A percentile compares a stretch with the other conserved stretches of the same genome.
phyloP scores from a whole-genome alignment of 2,113 vertebrate genomes.

The Zosterops lateralis region DNA sequence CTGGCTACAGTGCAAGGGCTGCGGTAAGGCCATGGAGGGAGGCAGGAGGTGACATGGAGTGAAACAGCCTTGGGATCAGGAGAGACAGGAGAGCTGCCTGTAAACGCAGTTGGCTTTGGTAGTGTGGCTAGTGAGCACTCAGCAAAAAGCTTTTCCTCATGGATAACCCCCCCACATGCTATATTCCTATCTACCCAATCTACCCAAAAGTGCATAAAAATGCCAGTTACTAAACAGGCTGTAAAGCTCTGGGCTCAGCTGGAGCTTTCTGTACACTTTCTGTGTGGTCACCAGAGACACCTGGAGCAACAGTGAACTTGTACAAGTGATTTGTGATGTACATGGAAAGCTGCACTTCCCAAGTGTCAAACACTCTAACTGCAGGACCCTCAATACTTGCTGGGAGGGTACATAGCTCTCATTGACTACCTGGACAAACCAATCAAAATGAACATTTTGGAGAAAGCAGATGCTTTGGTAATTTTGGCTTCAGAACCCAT shows the following conservation, averaged over 20 bases:
- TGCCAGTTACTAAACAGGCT: not conserved
- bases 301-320: not conserved
- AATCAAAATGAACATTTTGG: not conserved
- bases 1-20: not conserved
- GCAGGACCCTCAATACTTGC: not conserved
- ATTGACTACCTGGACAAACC: not conserved
- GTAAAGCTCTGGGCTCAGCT: not conserved
- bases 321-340: accelerated
- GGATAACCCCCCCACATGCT: accelerated
- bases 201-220: not conserved
- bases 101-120: not conserved
- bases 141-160: not conserved
- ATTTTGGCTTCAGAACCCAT: not conserved
- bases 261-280: not conserved
- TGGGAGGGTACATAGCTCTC: not conserved
- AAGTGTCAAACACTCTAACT: not conserved
- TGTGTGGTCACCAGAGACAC: accelerated
- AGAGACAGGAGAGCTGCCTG: not conserved
- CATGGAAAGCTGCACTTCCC: not conserved
- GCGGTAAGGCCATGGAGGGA: not conserved
- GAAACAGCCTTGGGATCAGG: accelerated
- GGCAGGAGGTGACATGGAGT: accelerated
- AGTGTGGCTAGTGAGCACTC: accelerated
- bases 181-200: not conserved
- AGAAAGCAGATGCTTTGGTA: not conserved